A percentile compares a stretch with the other conserved stretches of the same genome.
These are phyloP conservation scores for Imbricaverruca yamaguchii DNA, from an alignment of 2,888 invertebrate genomes.

Conservation along the genomic window DNA sequence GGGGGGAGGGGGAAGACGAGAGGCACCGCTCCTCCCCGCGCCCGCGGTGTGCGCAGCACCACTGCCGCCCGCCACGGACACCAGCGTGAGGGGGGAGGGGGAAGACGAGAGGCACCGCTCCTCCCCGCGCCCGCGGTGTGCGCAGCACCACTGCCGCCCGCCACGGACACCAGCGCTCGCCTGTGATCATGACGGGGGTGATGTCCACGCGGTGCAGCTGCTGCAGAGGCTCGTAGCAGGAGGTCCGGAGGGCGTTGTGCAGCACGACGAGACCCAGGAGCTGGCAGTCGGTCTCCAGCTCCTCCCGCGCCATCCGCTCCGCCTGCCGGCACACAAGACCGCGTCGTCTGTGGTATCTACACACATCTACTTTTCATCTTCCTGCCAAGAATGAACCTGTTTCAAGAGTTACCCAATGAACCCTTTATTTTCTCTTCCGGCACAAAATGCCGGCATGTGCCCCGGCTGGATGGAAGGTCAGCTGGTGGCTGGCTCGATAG, in stretches of 20 bases:
- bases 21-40: background rate
- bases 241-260: slow-evolving; percentile 78
- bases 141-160: too few species aligned
- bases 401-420: too few species aligned
- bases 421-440: too few species aligned
- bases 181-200: slow-evolving; percentile 81
- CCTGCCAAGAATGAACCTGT: too few species aligned
- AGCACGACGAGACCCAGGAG: slow-evolving; percentile 68
- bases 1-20: background rate
- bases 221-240: slow-evolving; percentile 64
- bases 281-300: slow-evolving; percentile 59
- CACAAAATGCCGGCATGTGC: too few species aligned
- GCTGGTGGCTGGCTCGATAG: too few species aligned
- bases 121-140: background rate
- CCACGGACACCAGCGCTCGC: slow-evolving; percentile 42
- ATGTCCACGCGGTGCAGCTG: slow-evolving; percentile 67
- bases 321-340: slow-evolving; percentile 24
- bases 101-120: background rate
- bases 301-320: slow-evolving; percentile 31
- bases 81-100: background rate
- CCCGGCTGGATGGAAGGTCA: too few species aligned
- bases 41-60: too few species aligned
- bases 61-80: too few species aligned
- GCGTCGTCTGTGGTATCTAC: too few species aligned
- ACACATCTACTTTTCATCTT: too few species aligned